phyloP scores from a whole-genome alignment of 2,888 invertebrate genomes.

The Scrobipalpa costella region DNA sequence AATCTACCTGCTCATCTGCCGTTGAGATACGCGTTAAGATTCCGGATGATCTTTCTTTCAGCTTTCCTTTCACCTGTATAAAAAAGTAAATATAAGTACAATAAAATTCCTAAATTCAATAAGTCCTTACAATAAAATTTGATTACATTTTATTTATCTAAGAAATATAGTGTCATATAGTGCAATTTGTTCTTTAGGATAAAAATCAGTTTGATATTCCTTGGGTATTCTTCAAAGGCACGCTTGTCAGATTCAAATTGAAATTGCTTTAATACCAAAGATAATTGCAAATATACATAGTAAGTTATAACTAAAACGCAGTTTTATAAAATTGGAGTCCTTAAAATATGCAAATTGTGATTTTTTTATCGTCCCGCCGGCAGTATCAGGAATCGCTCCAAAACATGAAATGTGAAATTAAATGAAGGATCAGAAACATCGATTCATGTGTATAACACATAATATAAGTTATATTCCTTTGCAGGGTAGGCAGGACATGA shows the following conservation, averaged over 20 bases:
- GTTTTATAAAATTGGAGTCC: constrained; percentile 19
- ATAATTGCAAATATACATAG: constrained; percentile 15
- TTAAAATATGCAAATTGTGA: constrained; percentile 33
- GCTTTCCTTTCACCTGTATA: no score
- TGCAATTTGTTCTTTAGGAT: not conserved
- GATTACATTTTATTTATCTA: no score
- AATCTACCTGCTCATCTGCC: no score
- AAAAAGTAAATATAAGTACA: no score
- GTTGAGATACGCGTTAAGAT: no score
- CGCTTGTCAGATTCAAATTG: constrained; percentile 5
- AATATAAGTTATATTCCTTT: not conserved
- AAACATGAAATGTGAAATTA: constrained; percentile 3
- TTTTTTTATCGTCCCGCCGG: constrained; percentile 51
- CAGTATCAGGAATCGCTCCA: constrained; percentile 1
- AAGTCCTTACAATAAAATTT: no score
- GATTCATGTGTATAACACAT: not conserved
- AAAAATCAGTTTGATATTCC: not conserved
- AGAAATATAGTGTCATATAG: not conserved
- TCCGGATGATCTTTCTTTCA: no score
- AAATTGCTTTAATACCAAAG: constrained; percentile 3
- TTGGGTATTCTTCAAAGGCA: not conserved
- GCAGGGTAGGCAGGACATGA: not conserved
- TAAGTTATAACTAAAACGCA: constrained; percentile 21
- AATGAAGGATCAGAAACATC: constrained; percentile 7
- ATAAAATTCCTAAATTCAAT: no score